Conservation (phyloP, 1,140 invertebrate species). For the Meteorus sp. region DNA sequence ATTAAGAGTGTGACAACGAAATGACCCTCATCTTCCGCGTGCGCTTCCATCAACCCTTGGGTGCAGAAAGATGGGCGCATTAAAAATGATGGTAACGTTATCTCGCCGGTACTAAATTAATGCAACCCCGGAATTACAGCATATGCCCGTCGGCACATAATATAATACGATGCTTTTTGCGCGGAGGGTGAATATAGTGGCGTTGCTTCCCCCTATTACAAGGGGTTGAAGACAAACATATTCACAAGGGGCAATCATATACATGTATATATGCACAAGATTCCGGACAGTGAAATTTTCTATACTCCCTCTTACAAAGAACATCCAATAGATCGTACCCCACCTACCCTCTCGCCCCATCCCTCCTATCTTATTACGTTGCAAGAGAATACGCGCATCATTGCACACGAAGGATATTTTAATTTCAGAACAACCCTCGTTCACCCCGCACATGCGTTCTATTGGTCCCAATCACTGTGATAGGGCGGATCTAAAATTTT, state of each 20-base stretch:
- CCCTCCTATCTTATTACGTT: slow-evolving; percentile 17
- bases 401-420: slow-evolving; percentile 47
- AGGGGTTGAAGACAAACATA: slow-evolving; percentile 23
- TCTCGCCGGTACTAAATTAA: slow-evolving; percentile 44
- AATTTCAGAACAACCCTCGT: slow-evolving; percentile 42
- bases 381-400: slow-evolving; percentile 34
- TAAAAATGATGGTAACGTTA: slow-evolving; percentile 53
- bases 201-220: not conserved
- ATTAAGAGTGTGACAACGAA: slow-evolving; percentile 38
- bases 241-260: not conserved
- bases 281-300: too few relatives aligned
- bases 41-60: slow-evolving; percentile 13
- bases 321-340: slow-evolving; percentile 1
- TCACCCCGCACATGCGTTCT: not conserved
- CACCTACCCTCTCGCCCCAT: not conserved
- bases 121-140: slow-evolving; percentile 31
- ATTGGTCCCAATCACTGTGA: slow-evolving; percentile 37
- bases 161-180: slow-evolving; percentile 24
- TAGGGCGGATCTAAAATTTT: slow-evolving; percentile 38
- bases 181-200: slow-evolving; percentile 24
- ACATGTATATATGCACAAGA: too few relatives aligned
- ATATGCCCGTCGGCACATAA: slow-evolving; percentile 39
- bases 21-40: slow-evolving; percentile 14
- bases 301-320: too few relatives aligned
- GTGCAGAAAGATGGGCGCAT: too few relatives aligned